These are phyloP conservation scores for Acrocyrtus sp. DNA, from an alignment of 2,888 invertebrate species.

Conservation along the genomic window DNA sequence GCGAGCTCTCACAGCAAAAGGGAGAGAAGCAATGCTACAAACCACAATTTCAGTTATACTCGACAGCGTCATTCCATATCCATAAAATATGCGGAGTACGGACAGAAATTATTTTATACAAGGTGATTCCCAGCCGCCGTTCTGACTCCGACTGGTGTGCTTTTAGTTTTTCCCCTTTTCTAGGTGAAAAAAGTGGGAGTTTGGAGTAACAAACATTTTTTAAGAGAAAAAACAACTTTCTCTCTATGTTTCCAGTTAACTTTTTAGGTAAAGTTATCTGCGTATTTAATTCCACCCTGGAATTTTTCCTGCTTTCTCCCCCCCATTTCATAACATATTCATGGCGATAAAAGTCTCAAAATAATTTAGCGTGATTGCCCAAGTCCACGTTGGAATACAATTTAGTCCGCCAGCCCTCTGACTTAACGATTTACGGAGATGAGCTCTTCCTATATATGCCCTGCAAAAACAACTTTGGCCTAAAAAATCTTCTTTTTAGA, in stretches of 20 bases:
- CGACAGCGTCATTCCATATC: neutral
- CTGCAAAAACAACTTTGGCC: no score
- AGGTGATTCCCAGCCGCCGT: no score
- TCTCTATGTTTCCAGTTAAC: neutral
- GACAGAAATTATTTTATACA: neutral
- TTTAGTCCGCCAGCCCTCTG: neutral
- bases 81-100: slow-evolving; percentile 5
- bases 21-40: neutral
- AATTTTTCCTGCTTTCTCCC: neutral
- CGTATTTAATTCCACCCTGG: no score
- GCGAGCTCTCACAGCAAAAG: neutral
- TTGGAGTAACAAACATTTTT: neutral
- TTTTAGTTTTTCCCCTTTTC: no score
- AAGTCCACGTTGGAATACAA: neutral
- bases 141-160: no score
- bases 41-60: slow-evolving; percentile 12
- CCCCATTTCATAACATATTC: neutral
- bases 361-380: neutral
- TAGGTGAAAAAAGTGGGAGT: neutral
- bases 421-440: neutral
- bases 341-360: slow-evolving; percentile 2
- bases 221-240: neutral
- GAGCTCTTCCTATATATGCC: neutral
- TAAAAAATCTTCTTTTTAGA: no score
- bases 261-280: no score